These are phyloP conservation scores for Amaurobius ferox DNA, from an alignment of 2,888 invertebrate species.

Conservation along the genomic window DNA sequence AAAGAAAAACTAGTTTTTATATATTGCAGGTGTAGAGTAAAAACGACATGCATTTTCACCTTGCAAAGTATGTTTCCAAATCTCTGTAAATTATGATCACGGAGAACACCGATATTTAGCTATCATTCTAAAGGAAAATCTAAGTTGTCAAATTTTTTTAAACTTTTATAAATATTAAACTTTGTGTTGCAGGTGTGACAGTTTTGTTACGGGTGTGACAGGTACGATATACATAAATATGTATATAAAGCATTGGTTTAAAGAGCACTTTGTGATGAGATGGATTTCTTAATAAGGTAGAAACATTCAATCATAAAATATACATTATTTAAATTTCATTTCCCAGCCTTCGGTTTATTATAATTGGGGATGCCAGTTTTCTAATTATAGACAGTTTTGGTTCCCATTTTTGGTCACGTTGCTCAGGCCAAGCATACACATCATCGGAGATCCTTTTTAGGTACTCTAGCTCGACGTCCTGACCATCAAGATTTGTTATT, in stretches of 20 bases:
- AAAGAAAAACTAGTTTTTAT: no score
- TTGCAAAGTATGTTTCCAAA: no score
- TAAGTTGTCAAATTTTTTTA: no score
- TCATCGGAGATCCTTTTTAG: no score
- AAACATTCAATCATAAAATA: no score
- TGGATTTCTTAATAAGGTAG: not conserved
- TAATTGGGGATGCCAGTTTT: not conserved
- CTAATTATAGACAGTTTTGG: not conserved
- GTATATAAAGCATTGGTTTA: no score
- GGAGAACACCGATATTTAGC: not conserved
- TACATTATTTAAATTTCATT: not conserved
- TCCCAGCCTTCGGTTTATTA: not conserved
- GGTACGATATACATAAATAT: not conserved
- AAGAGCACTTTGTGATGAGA: no score
- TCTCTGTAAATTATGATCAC: no score
- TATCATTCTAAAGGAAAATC: not conserved
- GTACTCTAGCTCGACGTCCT: no score
- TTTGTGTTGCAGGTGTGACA: no score
- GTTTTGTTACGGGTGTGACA: not conserved
- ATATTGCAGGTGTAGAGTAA: not conserved
- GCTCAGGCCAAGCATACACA: no score
- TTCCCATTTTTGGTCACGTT: not conserved
- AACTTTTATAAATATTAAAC: not conserved
- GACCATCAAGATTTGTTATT: slow-evolving; percentile 1
- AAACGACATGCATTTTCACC: slow-evolving; percentile 6